Conservation (phyloP, 2,888 invertebrate genomes). For the Tridacna crocea region DNA sequence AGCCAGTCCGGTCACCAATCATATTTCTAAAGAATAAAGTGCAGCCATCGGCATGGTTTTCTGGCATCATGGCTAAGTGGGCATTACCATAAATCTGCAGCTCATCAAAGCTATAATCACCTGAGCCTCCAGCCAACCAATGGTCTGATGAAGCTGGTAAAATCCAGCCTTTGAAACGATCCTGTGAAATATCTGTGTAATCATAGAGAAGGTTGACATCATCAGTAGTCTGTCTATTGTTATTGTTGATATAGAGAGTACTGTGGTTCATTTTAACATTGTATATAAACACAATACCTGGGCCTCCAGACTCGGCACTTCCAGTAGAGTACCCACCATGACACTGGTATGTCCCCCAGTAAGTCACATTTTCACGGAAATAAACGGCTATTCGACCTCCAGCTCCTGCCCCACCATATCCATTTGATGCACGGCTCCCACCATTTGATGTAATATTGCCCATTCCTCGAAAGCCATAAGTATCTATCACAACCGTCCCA, state of each 20-base stretch:
- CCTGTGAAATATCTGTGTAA: conserved; percentile 67
- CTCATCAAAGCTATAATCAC: conserved; percentile 71
- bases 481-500: conserved; percentile 71
- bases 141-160: conserved; percentile 68
- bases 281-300: conserved; percentile 75
- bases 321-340: conserved; percentile 67
- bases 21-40: conserved; percentile 71
- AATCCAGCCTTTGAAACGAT: conserved; percentile 78
- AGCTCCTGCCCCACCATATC: conserved; percentile 69
- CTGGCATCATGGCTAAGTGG: conserved; percentile 74
- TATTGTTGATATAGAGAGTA: conserved; percentile 73
- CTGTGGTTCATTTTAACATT: conserved; percentile 70
- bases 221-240: conserved; percentile 51
- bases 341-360: conserved; percentile 68
- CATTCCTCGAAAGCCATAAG: conserved; percentile 66
- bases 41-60: conserved; percentile 62
- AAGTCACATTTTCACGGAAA: conserved; percentile 73
- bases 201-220: conserved; percentile 57
- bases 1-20: conserved; percentile 77
- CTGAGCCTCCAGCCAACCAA: conserved; percentile 63
- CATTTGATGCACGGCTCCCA: conserved; percentile 59
- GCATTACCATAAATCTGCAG: conserved; percentile 76
- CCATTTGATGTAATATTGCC: conserved; percentile 76
- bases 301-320: conserved; percentile 72
- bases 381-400: conserved; percentile 75